Conservation (phyloP, 2,797 vertebrate species). For the Lutjanus campechanus region DNA sequence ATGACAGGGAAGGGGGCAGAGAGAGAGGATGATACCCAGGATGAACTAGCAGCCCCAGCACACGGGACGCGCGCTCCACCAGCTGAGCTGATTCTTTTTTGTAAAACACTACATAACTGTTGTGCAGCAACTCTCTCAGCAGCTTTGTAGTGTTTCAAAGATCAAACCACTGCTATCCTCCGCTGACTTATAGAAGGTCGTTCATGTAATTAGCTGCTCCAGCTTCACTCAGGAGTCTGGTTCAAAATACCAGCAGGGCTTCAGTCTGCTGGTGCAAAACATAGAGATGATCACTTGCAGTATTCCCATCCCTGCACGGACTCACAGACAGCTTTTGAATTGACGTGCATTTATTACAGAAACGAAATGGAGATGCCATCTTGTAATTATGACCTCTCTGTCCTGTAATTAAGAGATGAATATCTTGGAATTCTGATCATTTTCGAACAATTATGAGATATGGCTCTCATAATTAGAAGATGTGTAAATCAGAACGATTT, state of each 20-base stretch:
- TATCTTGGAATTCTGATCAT: background rate
- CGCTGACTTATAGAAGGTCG: slow-evolving; percentile 21
- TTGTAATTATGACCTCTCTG: background rate
- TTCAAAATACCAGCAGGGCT: slow-evolving; percentile 3
- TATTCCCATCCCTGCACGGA: background rate
- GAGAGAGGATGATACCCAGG: no score
- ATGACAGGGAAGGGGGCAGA: no score
- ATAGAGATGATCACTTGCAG: background rate
- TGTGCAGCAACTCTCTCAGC: slow-evolving; percentile 2
- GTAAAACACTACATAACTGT: background rate
- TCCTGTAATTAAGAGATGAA: background rate
- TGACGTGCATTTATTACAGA: background rate
- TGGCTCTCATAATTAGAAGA: background rate
- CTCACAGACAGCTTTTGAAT: background rate
- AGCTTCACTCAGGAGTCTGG: background rate
- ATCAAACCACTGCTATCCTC: slow-evolving; percentile 22
- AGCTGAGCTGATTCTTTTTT: background rate
- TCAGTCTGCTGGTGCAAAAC: background rate
- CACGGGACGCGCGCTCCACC: no score
- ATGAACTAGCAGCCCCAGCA: no score
- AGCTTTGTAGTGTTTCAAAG: slow-evolving; percentile 15
- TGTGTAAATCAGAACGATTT: background rate
- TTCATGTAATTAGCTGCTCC: slow-evolving; percentile 27
- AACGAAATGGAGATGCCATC: no score
- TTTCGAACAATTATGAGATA: background rate